Conservation (phyloP, 2,797 vertebrate genomes). For the Alca torda region DNA sequence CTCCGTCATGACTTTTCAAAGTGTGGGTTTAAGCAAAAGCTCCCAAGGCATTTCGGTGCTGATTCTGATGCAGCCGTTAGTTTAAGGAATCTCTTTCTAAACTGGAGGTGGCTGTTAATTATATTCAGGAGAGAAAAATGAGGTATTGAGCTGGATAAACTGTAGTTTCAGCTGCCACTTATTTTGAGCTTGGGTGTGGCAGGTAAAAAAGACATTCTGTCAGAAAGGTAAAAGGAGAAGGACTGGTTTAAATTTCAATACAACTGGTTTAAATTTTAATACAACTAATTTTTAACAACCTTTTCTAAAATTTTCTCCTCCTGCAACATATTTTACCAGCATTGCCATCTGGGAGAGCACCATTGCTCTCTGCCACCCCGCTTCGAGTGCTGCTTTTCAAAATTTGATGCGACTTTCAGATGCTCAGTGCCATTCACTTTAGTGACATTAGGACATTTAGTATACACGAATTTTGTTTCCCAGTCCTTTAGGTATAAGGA, state of each 20-base stretch:
- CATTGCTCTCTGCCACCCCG: rapidly evolving
- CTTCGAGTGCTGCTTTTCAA: not conserved
- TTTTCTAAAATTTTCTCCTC: not conserved
- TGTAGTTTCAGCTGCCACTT: not conserved
- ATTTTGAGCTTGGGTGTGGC: constrained; percentile 15
- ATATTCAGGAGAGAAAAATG: not conserved
- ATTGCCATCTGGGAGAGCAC: not conserved
- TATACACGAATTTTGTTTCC: not conserved
- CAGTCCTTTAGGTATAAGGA: not conserved
- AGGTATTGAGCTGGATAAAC: not conserved
- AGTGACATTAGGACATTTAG: not conserved
- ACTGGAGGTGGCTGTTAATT: constrained; percentile 19
- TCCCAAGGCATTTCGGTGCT: constrained; percentile 16
- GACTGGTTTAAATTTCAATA: not conserved
- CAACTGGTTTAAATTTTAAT: not conserved
- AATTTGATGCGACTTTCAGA: not conserved
- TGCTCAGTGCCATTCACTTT: not conserved
- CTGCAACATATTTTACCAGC: not conserved
- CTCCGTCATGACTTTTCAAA: not conserved
- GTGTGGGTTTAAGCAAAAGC: constrained; percentile 26
- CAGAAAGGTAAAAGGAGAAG: not conserved
- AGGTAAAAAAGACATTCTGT: not conserved
- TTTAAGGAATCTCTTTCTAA: constrained; percentile 34
- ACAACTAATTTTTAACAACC: not conserved
- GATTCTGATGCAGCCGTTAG: constrained; percentile 29